A percentile compares a stretch with the other conserved stretches of the same genome.
These are phyloP conservation scores for Prenolepis imparis DNA, from an alignment of 2,888 invertebrate genomes.

Conservation along the genomic window DNA sequence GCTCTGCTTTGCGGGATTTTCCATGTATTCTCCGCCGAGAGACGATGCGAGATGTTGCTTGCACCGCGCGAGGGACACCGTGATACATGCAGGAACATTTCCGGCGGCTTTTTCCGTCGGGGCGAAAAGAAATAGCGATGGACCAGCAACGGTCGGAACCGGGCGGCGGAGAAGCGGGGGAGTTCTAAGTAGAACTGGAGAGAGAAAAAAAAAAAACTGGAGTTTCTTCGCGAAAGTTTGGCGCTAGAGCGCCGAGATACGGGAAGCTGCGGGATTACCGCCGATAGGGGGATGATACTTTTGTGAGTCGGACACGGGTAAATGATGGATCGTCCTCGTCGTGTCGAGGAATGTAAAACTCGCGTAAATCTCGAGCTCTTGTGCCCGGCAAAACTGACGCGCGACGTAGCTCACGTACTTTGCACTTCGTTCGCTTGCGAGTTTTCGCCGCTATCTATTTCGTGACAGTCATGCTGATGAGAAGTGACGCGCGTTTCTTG, in stretches of 20 bases:
- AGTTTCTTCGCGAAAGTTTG: constrained; percentile 77
- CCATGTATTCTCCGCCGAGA: constrained; percentile 38
- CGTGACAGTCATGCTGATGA: constrained; percentile 46
- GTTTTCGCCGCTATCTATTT: constrained; percentile 50
- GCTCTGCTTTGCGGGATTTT: constrained; percentile 46
- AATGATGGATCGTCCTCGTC: constrained; percentile 84
- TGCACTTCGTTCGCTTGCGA: constrained; percentile 60
- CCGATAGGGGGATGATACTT: constrained; percentile 81
- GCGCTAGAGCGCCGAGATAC: constrained; percentile 72
- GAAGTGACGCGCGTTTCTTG: constrained; percentile 31
- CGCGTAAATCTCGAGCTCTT: constrained; percentile 82
- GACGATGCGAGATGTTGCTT: neutral
- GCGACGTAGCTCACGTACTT: constrained; percentile 59
- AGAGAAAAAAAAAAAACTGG: constrained; percentile 62
- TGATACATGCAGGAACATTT: constrained; percentile 82
- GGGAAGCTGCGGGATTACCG: constrained; percentile 79
- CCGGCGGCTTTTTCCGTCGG: constrained; percentile 56
- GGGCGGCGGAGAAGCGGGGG: constrained; percentile 4
- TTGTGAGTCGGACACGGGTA: constrained; percentile 82
- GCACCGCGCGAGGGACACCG: constrained; percentile 61
- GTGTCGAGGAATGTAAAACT: constrained; percentile 82
- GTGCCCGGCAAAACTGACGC: constrained; percentile 51
- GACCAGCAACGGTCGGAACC: constrained; percentile 23
- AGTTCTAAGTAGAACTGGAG: constrained; percentile 36
- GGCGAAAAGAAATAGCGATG: constrained; percentile 59